Conservation (phyloP, 2,797 vertebrate species). For the Labroides dimidiatus region DNA sequence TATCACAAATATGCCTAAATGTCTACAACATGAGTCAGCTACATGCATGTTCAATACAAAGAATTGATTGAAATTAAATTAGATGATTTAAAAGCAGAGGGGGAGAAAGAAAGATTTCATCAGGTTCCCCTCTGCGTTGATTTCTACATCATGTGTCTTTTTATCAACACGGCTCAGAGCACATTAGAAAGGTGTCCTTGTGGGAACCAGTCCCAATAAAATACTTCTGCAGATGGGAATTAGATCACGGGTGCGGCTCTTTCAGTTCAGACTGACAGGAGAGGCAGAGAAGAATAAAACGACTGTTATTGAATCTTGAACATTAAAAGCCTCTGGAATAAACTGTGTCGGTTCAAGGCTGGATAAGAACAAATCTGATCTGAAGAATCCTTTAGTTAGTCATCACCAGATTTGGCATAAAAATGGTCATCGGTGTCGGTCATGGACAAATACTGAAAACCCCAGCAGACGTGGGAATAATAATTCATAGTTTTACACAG, state of each 20-base stretch:
- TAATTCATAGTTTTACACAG: conserved; percentile 61
- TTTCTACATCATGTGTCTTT: conserved; percentile 61
- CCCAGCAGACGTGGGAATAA: conserved; percentile 33
- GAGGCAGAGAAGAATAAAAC: conserved; percentile 22
- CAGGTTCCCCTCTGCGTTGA: conserved; percentile 51
- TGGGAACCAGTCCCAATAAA: conserved; percentile 77
- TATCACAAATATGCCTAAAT: conserved; percentile 52
- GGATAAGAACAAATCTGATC: conserved; percentile 47
- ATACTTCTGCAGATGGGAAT: conserved; percentile 41
- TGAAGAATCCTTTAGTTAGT: conserved; percentile 30
- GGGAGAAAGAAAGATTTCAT: conserved; percentile 34
- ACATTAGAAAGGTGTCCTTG: conserved; percentile 65
- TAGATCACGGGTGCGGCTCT: conserved; percentile 35
- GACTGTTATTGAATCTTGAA: conserved; percentile 21
- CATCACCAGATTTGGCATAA: conserved; percentile 66
- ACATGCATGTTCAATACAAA: conserved; percentile 70
- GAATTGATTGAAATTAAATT: conserved; percentile 56
- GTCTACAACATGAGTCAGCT: conserved; percentile 70
- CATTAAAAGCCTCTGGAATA: conserved; percentile 37
- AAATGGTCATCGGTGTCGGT: conserved; percentile 50
- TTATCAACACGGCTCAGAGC: conserved; percentile 73
- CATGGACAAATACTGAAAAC: conserved; percentile 66
- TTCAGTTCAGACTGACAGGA: conserved; percentile 44
- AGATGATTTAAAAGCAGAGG: conserved; percentile 49
- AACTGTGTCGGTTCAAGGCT: conserved; percentile 52